Evolutionary conservation across 1,140 invertebrate genomes (phyloP).

Genomic region (Sminthurides bifidus): DNA sequence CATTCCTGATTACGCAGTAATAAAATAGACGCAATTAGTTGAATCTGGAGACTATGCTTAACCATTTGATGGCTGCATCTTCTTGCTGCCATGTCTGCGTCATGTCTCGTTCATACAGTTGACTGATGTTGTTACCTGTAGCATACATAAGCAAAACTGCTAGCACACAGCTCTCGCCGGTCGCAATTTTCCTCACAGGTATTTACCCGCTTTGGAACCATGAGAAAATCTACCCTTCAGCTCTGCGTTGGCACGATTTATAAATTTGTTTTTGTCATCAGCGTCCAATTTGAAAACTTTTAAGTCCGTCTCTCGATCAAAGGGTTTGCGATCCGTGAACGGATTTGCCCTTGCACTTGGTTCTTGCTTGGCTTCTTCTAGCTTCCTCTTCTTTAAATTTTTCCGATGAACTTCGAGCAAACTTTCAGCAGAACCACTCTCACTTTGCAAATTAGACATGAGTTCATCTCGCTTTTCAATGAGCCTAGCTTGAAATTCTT

Average conservation of each 20-base stretch:
- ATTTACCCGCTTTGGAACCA: constrained; percentile 3
- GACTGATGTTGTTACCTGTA: too few species aligned
- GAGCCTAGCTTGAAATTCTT: constrained; percentile 1
- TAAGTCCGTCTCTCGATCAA: constrained; percentile 42
- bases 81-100: too few species aligned
- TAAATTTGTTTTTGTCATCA: constrained; percentile 35
- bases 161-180: too few species aligned
- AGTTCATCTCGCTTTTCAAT: constrained; percentile 8
- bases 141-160: too few species aligned
- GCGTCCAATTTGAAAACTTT: constrained; percentile 39
- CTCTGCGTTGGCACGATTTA: neutral
- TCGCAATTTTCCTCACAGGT: too few species aligned
- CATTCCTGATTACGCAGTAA: too few species aligned
- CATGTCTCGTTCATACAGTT: too few species aligned
- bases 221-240: constrained; percentile 1
- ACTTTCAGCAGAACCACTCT: constrained; percentile 22
- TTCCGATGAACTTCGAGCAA: constrained; percentile 34
- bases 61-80: too few species aligned
- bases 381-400: constrained; percentile 31
- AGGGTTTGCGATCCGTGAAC: constrained; percentile 38
- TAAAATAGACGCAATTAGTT: too few species aligned
- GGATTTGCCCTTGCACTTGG: constrained; percentile 23
- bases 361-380: constrained; percentile 27
- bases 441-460: constrained; percentile 10
- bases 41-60: too few species aligned